Evolutionary conservation across 2,113 vertebrate species (phyloP).

Genomic region (Dinomys branickii): DNA sequence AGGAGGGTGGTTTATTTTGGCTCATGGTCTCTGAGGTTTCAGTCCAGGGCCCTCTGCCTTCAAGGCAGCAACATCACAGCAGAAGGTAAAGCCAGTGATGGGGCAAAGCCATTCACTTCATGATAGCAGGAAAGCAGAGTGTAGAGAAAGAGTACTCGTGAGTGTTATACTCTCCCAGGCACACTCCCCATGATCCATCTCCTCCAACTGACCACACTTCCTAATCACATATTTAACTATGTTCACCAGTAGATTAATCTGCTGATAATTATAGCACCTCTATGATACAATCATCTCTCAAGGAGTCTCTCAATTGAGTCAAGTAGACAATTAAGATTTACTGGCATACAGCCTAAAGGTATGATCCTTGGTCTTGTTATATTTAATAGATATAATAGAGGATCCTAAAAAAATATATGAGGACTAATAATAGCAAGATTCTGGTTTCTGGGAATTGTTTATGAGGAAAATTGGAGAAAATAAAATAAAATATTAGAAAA

Average conservation of each 20-base stretch:
- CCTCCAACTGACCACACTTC: not conserved
- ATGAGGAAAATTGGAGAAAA: not conserved
- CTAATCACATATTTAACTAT: not conserved
- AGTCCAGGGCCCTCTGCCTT: not conserved
- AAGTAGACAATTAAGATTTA: not conserved
- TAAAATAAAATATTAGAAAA: not conserved
- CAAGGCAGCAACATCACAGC: not conserved
- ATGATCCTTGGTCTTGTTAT: not conserved
- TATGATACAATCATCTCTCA: not conserved
- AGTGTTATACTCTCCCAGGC: not conserved
- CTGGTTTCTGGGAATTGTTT: conserved; percentile 13
- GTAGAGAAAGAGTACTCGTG: not conserved
- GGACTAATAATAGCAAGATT: conserved; percentile 19
- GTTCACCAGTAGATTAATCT: not conserved
- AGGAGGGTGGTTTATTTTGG: not conserved
- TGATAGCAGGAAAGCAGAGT: not conserved
- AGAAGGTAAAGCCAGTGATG: not conserved
- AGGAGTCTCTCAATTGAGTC: not conserved
- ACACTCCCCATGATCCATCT: not conserved
- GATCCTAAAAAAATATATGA: not conserved
- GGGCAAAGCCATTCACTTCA: not conserved
- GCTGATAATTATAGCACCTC: not conserved
- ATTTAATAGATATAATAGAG: conserved; percentile 38
- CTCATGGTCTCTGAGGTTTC: not conserved
- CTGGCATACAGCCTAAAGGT: not conserved